A percentile compares a stretch with the other conserved stretches of the same genome.
Conservation (phyloP, 37 sponge, comb jelly and placozoan species). For the Axinella damicornis region DNA sequence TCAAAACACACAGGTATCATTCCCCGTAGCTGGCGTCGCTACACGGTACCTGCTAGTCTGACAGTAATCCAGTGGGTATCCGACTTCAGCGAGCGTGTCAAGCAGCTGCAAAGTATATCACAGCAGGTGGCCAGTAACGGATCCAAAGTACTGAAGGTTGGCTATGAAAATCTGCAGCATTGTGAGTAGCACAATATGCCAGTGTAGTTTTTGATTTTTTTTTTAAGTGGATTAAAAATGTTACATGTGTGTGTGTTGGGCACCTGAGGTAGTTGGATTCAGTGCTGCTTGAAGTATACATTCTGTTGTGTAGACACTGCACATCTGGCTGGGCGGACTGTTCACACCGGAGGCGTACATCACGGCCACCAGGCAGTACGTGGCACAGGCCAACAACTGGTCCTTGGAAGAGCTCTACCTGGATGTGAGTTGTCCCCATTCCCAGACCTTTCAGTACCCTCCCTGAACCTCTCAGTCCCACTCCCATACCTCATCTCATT, state of each 20-base stretch:
- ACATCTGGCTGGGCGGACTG: conserved; percentile 93
- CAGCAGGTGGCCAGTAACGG: conserved; percentile 62
- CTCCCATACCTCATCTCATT: too few relatives aligned
- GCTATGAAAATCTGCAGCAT: neutral
- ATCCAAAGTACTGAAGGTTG: conserved; percentile 72
- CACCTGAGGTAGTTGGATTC: neutral
- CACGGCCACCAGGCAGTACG: conserved; percentile 94
- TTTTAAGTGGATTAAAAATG: too few relatives aligned
- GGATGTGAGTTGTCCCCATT: conserved; percentile 50
- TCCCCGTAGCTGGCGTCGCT: conserved; percentile 81
- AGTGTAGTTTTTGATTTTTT: too few relatives aligned
- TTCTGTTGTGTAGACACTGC: conserved; percentile 31
- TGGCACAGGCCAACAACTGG: conserved; percentile 95
- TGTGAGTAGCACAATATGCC: too few relatives aligned
- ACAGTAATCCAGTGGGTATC: conserved; percentile 94
- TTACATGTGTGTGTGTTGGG: neutral
- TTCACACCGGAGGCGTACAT: conserved; percentile 97
- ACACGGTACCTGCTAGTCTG: conserved; percentile 89
- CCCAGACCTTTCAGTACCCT: neutral
- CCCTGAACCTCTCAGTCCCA: too few relatives aligned
- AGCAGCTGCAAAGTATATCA: conserved; percentile 86
- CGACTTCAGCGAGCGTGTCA: conserved; percentile 93
- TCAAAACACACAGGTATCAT: conserved; percentile 78
- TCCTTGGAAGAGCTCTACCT: conserved; percentile 94
- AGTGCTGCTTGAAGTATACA: neutral